A percentile compares a stretch with the other conserved stretches of the same genome.
Evolutionary conservation across 2,797 vertebrate species (phyloP).

Genomic region (Spea hammondii): DNA sequence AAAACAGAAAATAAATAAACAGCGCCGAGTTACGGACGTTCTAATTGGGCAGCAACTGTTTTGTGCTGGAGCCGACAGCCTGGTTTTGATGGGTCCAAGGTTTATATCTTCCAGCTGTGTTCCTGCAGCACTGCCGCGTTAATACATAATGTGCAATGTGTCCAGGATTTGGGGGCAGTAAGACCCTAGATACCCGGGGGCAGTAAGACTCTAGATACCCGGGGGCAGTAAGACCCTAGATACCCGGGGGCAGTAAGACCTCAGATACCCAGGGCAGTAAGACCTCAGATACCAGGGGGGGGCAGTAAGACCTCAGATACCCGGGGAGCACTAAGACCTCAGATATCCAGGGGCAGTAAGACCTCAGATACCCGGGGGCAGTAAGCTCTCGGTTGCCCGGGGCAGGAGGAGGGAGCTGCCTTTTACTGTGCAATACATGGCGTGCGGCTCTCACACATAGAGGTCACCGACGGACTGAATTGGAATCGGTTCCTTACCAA

Average conservation of each 20-base stretch:
- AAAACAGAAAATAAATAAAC: no score
- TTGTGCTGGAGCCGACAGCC: no score
- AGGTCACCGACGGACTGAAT: slow-evolving; percentile 79
- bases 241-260: background rate
- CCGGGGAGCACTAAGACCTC: background rate
- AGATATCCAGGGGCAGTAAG: no score
- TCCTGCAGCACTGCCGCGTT: background rate
- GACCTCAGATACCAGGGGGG: background rate
- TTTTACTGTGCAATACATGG: slow-evolving; percentile 50
- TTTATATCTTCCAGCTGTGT: background rate
- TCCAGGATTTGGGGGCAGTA: slow-evolving; percentile 15
- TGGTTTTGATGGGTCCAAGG: no score
- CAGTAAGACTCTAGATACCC: background rate
- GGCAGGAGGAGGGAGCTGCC: background rate
- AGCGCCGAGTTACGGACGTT: no score
- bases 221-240: no score
- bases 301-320: no score
- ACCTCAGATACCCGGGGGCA: background rate
- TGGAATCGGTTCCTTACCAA: slow-evolving; percentile 61
- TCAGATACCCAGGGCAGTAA: background rate
- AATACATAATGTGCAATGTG: slow-evolving; percentile 29
- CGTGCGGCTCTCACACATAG: slow-evolving; percentile 73
- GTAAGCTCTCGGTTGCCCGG: slow-evolving; percentile 4
- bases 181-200: slow-evolving; percentile 5
- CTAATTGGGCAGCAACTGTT: no score